phyloP scores from a whole-genome alignment of 2,113 vertebrate genomes.

The Xenus cinereus region DNA sequence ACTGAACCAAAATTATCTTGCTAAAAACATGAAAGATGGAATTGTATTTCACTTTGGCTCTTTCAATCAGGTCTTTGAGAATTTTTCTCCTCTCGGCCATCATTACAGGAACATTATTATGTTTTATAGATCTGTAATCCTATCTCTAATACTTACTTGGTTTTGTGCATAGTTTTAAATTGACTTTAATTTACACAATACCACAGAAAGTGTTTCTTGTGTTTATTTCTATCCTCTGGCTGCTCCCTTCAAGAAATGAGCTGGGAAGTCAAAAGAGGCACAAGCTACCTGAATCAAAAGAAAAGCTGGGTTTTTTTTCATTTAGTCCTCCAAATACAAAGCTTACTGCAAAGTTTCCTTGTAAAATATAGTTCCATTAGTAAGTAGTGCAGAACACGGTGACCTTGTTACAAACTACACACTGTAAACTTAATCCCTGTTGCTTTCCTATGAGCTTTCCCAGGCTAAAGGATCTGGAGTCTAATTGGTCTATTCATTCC shows the following conservation, averaged over 20 bases:
- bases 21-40: slow-evolving; percentile 35
- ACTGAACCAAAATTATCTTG: slow-evolving; percentile 33
- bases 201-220: background rate
- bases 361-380: slow-evolving; percentile 12
- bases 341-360: background rate
- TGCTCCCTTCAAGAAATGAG: background rate
- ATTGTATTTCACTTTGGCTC: slow-evolving; percentile 25
- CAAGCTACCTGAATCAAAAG: background rate
- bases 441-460: background rate
- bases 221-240: background rate
- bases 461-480: background rate
- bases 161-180: background rate
- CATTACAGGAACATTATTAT: background rate
- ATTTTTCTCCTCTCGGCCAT: background rate
- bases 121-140: background rate
- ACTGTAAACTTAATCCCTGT: background rate
- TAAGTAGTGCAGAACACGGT: background rate
- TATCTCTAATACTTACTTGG: background rate
- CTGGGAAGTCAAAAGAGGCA: background rate
- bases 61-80: background rate
- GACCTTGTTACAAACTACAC: background rate
- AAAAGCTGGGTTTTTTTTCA: background rate
- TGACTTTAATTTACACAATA: background rate
- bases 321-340: background rate
- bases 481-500: background rate